Base-by-base conservation (phyloP, 2,888 invertebrate genomes). In the Drosophila maculinotata region DNA sequence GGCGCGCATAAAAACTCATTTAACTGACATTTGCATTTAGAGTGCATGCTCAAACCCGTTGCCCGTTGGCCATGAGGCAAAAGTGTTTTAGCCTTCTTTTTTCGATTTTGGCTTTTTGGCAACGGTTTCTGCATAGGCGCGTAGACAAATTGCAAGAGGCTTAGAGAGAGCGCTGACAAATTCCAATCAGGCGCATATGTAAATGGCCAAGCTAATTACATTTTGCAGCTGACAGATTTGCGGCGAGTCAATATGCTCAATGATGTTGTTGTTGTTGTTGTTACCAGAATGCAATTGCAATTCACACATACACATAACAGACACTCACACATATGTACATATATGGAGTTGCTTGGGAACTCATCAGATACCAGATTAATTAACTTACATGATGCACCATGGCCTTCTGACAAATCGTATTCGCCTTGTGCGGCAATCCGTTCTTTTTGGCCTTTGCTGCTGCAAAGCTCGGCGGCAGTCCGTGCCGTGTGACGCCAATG, bases 331-430 rank as follows among this genome's bases (percentile, higher is more conserved):
- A 15, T 5, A 23, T 15, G 31, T 7, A 45, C 41, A 30, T 4
- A 10, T 15, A 48, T 23, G 53, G 8, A 20, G 9, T 17, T 12
- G 31, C 45, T 45, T 31, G 45, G 31, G 9, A 12, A 47, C 25
- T 39, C 42, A 23, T 41, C 14, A 41, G 38, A n/a, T n/a, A n/a
- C n/a, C 36, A 49, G 70, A 70, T 87, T 89, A 89, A 90, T 90
- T 89, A 90, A 93, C 93, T 93, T 93, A 94, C 94, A 92, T 94
- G 93, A 92, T 94, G 94, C 86, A 94, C 93, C 77, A 94, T 94
- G 78, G 93, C 93, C 87, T 94, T 93, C 90, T 94, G 94, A 89
- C 93, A 93, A 87, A 93, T 92, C 60, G 90, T 91, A 69, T 91
- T 90, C 76, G 90, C 90, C 89, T 92, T 92, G 84, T 90, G 91